Base-by-base conservation (phyloP, 2,113 vertebrate species). In the Thomomys bottae region DNA sequence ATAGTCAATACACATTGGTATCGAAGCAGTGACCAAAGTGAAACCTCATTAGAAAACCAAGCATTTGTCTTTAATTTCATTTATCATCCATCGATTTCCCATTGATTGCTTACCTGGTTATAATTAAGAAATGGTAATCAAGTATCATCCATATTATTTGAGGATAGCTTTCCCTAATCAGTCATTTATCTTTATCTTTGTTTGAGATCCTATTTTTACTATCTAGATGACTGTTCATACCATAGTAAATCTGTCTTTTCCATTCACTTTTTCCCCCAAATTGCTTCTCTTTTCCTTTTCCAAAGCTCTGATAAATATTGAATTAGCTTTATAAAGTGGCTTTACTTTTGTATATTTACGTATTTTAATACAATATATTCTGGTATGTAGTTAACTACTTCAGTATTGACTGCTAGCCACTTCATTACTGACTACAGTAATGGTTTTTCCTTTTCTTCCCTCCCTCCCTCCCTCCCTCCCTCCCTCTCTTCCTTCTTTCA, bases 321-420 rank as follows among this genome's bases (percentile, higher is more conserved):
- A 59, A 1, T 89, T 92, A 28, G 21, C 57, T 67, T 82, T 54
- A 9, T 59, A 68, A 83, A 45, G 73, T 88, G 24, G 18, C 34
- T 90, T 89, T 21, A 34, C 26, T 88, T 88, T 71, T 72, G 1
- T 71, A 26, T 66, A n/a, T 83, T 88, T 75, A 49, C 59, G 24
- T 68, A 4, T 80, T 77, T 84, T 80, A 57, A 67, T 54, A 34
- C 57, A 40, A 68, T 24, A 79, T 83, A 42, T 84, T 90, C 49
- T 86, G 76, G 34, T 30, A 1, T 38, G 15, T 45, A 77, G 38
- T 61, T 86, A 88, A 21, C 34, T 3, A 36, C 40, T 79, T 6
- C 83, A 36, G 20, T 57, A 42, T 49, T 72, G 77, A 24, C 7
- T 93, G 85, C 28, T 3, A 38, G n/a, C 8, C 18, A 68, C 42